Evolutionary conservation across 2,888 invertebrate genomes (phyloP).

Genomic region (Amphipoea oculea): DNA sequence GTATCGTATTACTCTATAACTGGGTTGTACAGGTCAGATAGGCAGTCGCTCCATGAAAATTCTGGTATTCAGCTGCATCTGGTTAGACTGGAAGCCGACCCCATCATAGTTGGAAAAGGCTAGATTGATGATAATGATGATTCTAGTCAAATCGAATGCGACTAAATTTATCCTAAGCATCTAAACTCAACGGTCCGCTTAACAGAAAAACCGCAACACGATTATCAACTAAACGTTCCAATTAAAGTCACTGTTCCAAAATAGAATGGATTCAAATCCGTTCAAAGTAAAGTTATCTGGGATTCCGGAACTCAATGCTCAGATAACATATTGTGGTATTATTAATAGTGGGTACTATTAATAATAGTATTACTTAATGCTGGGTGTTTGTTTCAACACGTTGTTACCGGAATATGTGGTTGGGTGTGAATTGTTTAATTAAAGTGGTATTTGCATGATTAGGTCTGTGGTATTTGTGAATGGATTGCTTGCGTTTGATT

Average conservation of each 20-base stretch:
- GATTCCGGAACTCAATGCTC: slow-evolving; percentile 31
- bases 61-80: too few relatives aligned
- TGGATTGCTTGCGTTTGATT: not conserved
- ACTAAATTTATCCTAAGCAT: not conserved
- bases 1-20: too few relatives aligned
- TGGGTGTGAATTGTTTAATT: slow-evolving; percentile 41
- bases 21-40: too few relatives aligned
- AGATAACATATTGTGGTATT: slow-evolving; percentile 48
- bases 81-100: too few relatives aligned
- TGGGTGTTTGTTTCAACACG: slow-evolving; percentile 45
- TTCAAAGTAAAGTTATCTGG: slow-evolving; percentile 39
- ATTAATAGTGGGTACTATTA: slow-evolving; percentile 33
- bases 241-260: slow-evolving; percentile 42
- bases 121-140: too few relatives aligned
- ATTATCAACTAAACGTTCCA: slow-evolving; percentile 31
- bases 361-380: slow-evolving; percentile 41
- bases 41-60: too few relatives aligned
- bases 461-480: slow-evolving; percentile 6
- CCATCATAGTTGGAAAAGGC: too few relatives aligned
- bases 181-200: not conserved
- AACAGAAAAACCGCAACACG: slow-evolving; percentile 4
- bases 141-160: not conserved
- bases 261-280: slow-evolving; percentile 48
- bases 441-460: slow-evolving; percentile 30
- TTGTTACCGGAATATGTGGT: slow-evolving; percentile 31